A percentile compares a stretch with the other conserved stretches of the same genome.
Conservation (phyloP, 2,888 invertebrate species). For the Serripes groenlandicus region DNA sequence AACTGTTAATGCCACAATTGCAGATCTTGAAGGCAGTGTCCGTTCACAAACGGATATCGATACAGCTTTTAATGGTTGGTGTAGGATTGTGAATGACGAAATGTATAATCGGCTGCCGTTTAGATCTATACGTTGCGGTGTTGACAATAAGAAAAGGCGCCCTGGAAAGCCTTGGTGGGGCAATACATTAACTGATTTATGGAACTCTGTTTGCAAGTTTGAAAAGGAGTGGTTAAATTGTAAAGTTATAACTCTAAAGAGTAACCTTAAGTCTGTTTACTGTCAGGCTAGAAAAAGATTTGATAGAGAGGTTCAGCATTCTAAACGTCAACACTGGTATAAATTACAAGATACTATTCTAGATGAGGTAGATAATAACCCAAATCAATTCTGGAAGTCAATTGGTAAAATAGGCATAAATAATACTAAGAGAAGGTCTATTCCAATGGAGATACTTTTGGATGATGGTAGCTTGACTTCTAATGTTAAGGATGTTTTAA, state of each 20-base stretch:
- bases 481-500: no score
- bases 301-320: conserved; percentile 24
- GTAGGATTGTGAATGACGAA: conserved; percentile 15
- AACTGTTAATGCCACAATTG: background rate
- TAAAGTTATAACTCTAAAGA: conserved; percentile 9
- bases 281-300: conserved; percentile 18
- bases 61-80: conserved; percentile 17
- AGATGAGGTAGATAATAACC: background rate
- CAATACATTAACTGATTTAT: background rate
- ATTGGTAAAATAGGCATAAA: conserved; percentile 34
- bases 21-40: conserved; percentile 10
- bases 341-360: conserved; percentile 17
- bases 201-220: conserved; percentile 3
- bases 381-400: conserved; percentile 30
- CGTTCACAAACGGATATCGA: conserved; percentile 26
- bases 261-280: no score
- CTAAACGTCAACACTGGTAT: conserved; percentile 36
- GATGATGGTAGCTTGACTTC: no score
- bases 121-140: conserved; percentile 15
- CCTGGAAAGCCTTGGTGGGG: conserved; percentile 21
- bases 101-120: conserved; percentile 20
- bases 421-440: no score
- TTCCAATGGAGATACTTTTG: no score
- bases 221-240: conserved; percentile 24
- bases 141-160: background rate